Evolutionary conservation across 2,888 invertebrate genomes (phyloP), one percentile per base, ranked within the genome.

Genomic region (Flexamia atlantica): DNA sequence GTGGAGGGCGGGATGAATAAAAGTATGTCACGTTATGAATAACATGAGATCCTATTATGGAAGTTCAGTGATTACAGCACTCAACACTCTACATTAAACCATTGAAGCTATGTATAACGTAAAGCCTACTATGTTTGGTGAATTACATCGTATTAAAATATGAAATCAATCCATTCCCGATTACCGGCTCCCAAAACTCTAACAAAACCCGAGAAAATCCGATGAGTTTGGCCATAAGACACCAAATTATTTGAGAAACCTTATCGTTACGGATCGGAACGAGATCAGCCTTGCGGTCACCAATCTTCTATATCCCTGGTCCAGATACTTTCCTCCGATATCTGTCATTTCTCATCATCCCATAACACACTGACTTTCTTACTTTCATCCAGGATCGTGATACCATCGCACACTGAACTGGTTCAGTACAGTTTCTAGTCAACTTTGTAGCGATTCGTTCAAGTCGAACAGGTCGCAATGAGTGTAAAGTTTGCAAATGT

Each of bases 311-410:
- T 46, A 46, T 17, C 46, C 46, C 46, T 4, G 12, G 28, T 28
- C 64, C 28, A 64, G 64, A 64, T 64, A 28, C 64, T 64, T 64
- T 64, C 64, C 64, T 64, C 28, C 64, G 64, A 64, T 64, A 64
- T 17, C 64, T 28, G 64, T 28, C 64, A 30, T 64, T 53, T n/a
- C 40, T 12, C 40, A 40, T 5, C 12, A 10, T 64, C 64, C 64
- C 64, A 64, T 64, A 64, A 4, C 28, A 64, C 30, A 64, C 64
- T 64, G 20, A 28, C 64, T 64, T 64, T 64, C 64, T 20, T 64
- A 64, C 64, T 64, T 64, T 64, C 64, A 64, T 64, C 64, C 57
- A 28, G 28, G 28, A 64, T 12, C 30, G 9, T 28, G 64, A 64
- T 30, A 17, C 30, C 28, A 64, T 64, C 64, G 64, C 30, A 4